Base-by-base conservation (phyloP, 2,113 vertebrate genomes). In the Monarcha castaneiventris region DNA sequence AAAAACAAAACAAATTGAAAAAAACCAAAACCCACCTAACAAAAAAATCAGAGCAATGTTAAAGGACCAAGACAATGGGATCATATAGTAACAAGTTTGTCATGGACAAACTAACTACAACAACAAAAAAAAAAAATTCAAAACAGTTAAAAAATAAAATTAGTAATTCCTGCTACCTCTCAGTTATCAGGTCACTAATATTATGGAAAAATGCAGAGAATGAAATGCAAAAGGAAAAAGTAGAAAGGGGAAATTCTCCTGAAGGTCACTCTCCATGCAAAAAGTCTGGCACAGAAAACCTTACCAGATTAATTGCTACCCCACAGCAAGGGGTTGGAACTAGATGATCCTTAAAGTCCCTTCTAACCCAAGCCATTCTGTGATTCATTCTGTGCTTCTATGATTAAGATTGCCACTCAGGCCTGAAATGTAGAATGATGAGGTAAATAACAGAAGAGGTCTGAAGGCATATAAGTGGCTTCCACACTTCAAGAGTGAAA, bases 1-100 rank as follows among this genome's bases (percentile, higher is more conserved):
- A 11, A 0, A 4, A 32, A 25, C 10, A 9, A 10, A n/a, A 11
- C 3, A 16, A 32, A 49, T 3, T 12, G 3, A 20, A 44, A 33
- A 27, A 33, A n/a, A 2, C 2, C 2, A 3, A 14, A 43, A 19
- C 3, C 10, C 11, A 35, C 16, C 4, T 6, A 58, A 48, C 7
- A 10, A 51, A 63, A 29, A 9, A 51, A 13, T 2, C 6, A 33
- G 3, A 68, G 13, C 55, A 16, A n/a, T 7, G 4, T 37, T 52
- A 61, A 64, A 79, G 5, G 9, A 89, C 4, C 7, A 63, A 58
- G 46, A 25, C 9, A 43, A 62, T 2, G 5, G 23, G 16, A 51
- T 35, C 21, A 19, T 4, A 25, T 2, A n/a, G 8, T 17, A 39
- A 64, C 1, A 33, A 22, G 3, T n/a, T 86, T 58, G 29, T 14